These are phyloP conservation scores for Bombus confusus DNA, from an alignment of 1,140 invertebrate genomes.

Conservation along the genomic window DNA sequence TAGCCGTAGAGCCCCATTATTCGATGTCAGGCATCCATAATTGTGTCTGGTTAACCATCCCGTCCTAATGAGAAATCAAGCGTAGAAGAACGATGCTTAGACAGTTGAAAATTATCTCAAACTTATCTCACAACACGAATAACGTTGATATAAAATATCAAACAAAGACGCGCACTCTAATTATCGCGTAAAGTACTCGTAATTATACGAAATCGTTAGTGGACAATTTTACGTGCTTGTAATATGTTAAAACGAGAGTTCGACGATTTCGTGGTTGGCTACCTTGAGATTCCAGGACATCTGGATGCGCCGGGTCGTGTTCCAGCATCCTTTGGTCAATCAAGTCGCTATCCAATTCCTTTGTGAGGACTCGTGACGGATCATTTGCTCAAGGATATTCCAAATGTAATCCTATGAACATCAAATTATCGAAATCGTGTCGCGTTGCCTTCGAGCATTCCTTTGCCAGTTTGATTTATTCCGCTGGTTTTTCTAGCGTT, in stretches of 20 bases:
- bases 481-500: too few species aligned
- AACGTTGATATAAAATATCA: neutral
- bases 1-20: conserved; percentile 56
- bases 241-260: neutral
- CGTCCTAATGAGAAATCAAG: neutral
- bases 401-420: neutral
- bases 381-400: neutral
- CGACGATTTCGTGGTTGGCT: neutral
- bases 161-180: neutral
- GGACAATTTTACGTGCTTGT: neutral
- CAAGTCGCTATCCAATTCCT: neutral
- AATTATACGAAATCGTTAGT: neutral
- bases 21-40: conserved; percentile 60
- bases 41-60: conserved; percentile 56
- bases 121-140: neutral
- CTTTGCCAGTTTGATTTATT: neutral
- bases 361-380: neutral
- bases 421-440: neutral
- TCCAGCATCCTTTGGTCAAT: too few species aligned
- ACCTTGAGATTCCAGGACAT: too few species aligned
- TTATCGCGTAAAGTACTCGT: neutral
- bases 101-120: neutral
- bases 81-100: neutral
- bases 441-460: neutral
- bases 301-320: too few species aligned